Evolutionary conservation across 35 echinoderm and acorn worm genomes (phyloP), one percentile per base, ranked within the genome.

Genomic region (Patiria miniata): DNA sequence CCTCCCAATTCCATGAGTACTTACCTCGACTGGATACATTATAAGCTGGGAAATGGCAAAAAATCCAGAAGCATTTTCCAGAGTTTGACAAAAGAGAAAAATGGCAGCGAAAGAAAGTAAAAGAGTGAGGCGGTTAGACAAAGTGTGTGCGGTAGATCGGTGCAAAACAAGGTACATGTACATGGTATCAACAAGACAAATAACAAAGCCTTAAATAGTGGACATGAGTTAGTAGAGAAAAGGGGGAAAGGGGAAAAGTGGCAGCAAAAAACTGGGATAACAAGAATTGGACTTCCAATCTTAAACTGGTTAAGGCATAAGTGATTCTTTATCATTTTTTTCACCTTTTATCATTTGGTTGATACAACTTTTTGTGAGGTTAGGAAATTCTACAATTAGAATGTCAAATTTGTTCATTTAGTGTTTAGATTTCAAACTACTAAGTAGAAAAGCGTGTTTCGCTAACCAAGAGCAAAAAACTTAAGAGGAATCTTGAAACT

Each of bases 41-140:
- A 79, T 78, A 87, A 87, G 86, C 68, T 78, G 65, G 68, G 47
- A 54, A 87, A 37, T 69, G 69, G 65, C 65, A 73, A 87, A 78
- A 87, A 78, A 87, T 84, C 82, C 82, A 84, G 82, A 84, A 58
- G 82, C 82, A 84, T 73, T 73, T 73, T 73, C 65, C 65, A 73
- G 65, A 73, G 65, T 73, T 73, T 73, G 65, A 73, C 65, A 86
- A 23, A n/a, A 47, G 38, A 61, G 34, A 86, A 23, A 37, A 86
- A 86, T 65, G 54, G 39, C 26, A 29, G 44, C 44, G 78, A 39
- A 39, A 44, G 78, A 80, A 80, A 80, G 44, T 23, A 80, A 80
- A 44, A 80, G 38, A 80, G 38, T 44, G 38, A 80, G 38, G 78
- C 44, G 26, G 38, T 52, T 80, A 80, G 78, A 73, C 65, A 73